These are phyloP conservation scores for Scomber scombrus DNA, from an alignment of 2,113 vertebrate genomes.

Conservation along the genomic window DNA sequence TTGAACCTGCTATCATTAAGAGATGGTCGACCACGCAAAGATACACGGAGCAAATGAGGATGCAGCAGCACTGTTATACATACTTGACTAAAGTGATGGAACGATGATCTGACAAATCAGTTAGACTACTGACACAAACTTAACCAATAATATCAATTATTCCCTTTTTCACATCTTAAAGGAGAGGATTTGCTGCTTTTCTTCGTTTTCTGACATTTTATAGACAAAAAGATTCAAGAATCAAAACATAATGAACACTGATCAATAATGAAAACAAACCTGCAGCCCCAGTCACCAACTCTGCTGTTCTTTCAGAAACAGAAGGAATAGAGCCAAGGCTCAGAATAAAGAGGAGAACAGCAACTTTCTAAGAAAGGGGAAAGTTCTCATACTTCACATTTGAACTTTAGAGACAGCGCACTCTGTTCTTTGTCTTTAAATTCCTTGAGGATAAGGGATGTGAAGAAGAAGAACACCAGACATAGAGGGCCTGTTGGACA, in stretches of 20 bases:
- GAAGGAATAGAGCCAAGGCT: neutral
- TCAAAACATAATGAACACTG: no score
- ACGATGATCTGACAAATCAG: neutral
- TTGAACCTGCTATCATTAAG: conserved; percentile 28
- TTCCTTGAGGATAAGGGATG: conserved; percentile 24
- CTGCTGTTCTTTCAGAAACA: neutral
- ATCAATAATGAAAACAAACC: no score
- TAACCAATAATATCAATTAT: neutral
- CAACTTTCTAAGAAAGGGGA: neutral
- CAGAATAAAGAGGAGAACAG: neutral
- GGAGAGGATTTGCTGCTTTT: neutral
- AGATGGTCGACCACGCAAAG: conserved; percentile 5
- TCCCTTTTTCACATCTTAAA: neutral
- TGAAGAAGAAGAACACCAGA: neutral
- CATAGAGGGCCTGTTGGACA: neutral
- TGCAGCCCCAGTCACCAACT: neutral
- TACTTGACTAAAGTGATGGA: neutral
- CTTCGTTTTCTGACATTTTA: neutral
- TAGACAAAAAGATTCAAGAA: no score
- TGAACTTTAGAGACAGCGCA: neutral
- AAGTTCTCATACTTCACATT: conserved; percentile 23
- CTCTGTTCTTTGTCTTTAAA: neutral
- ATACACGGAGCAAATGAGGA: neutral
- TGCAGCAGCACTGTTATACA: neutral
- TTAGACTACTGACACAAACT: neutral